A percentile compares a stretch with the other conserved stretches of the same genome.
Evolutionary conservation across 2,113 vertebrate species (phyloP).

Genomic region (Romanogobio albipinnatus): DNA sequence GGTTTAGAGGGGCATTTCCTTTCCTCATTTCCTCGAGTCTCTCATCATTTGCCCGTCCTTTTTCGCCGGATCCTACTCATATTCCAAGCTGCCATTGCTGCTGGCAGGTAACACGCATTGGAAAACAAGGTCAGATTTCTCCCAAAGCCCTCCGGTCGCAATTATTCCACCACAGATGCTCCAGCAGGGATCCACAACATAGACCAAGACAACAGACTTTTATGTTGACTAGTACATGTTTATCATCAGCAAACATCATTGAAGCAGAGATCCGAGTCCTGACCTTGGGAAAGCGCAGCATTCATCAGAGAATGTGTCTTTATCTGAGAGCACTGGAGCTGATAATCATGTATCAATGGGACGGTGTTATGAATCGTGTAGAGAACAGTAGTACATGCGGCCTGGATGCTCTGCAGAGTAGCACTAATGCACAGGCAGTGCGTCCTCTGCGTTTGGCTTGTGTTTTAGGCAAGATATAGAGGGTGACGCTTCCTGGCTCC

Average conservation of each 20-base stretch:
- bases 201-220: conserved; percentile 48
- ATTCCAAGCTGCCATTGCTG: conserved; percentile 32
- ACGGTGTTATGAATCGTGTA: conserved; percentile 64
- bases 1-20: not conserved
- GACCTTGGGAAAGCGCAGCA: conserved; percentile 66
- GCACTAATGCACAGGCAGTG: conserved; percentile 56
- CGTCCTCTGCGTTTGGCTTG: conserved; percentile 35
- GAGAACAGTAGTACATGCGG: conserved; percentile 55
- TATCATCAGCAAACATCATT: conserved; percentile 63
- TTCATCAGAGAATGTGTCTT: conserved; percentile 65
- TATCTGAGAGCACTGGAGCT: conserved; percentile 68
- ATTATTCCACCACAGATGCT: conserved; percentile 51
- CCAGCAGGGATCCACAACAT: conserved; percentile 33
- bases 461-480: conserved; percentile 52
- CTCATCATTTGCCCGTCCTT: not conserved
- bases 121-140: conserved; percentile 26
- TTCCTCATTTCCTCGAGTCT: not conserved
- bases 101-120: conserved; percentile 31
- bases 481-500: conserved; percentile 40
- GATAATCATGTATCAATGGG: conserved; percentile 72
- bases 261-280: conserved; percentile 63
- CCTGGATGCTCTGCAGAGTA: conserved; percentile 43
- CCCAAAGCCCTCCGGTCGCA: conserved; percentile 33
- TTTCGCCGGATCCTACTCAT: not conserved
- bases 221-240: conserved; percentile 54